Evolutionary conservation across 2,113 vertebrate genomes (phyloP).

Genomic region (Vulpes vulpes): DNA sequence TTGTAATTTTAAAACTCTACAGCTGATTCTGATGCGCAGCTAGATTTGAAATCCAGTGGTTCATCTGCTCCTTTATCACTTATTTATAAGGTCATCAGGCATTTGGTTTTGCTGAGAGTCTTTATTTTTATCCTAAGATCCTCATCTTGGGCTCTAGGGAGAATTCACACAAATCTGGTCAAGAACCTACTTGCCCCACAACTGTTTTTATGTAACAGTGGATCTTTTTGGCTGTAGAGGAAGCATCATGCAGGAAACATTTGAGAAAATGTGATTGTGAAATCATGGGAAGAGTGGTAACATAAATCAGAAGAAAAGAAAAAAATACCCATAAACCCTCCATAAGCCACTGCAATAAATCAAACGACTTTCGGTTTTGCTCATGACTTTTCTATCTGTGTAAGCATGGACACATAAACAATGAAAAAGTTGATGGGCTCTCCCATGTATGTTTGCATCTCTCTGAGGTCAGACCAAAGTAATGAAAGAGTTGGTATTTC

Average conservation of each 20-base stretch:
- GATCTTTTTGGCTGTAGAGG: background rate
- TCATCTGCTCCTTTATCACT: background rate
- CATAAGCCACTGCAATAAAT: background rate
- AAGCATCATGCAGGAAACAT: background rate
- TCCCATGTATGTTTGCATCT: background rate
- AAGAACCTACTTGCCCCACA: background rate
- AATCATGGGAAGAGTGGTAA: conserved; percentile 31
- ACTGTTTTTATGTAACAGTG: background rate
- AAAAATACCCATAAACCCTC: background rate
- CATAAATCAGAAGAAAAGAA: conserved; percentile 11
- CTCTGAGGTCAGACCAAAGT: background rate
- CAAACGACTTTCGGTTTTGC: background rate
- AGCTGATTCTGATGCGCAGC: background rate
- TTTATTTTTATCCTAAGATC: background rate
- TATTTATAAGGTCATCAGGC: background rate
- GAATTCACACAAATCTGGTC: background rate
- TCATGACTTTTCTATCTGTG: background rate
- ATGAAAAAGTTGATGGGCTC: background rate
- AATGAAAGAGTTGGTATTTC: background rate
- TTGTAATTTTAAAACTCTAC: background rate
- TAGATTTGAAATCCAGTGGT: background rate
- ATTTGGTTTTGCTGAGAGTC: background rate
- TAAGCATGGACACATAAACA: background rate
- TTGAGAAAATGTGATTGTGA: conserved; percentile 22
- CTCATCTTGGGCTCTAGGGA: background rate